Base-by-base conservation (phyloP, 2,113 vertebrate genomes). In the Semicossyphus pulcher region DNA sequence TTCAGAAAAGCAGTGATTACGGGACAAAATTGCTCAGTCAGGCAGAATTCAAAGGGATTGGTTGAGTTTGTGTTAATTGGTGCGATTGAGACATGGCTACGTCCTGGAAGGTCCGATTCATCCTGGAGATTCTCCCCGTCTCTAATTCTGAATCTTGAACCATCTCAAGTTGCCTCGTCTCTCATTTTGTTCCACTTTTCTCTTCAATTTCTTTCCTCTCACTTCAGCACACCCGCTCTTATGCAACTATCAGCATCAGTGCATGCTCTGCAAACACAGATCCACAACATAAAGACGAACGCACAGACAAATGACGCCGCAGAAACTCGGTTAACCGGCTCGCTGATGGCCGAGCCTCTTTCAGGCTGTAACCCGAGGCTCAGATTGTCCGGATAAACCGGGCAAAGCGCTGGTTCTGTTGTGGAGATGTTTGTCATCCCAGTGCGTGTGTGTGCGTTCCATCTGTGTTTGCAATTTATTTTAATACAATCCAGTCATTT, bases 401-500 rank as follows among this genome's bases (percentile, higher is more conserved):
- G 44, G 37, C 37, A 54, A 44, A 72, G 41, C n/a, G 26, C 39
- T 8, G 62, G 34, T 57, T 31, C 53, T 60, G 62, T 26, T 62
- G 20, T 59, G 47, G 34, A 48, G 39, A 67, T 71, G 72, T 72
- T 72, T 78, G 80, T 76, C 66, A 73, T 54, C 49, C 45, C 53
- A 42, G 59, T 53, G 59, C 23, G 7, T 58, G 45, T 32, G 52
- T 36, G 34, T 39, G 28, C 20, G 26, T 41, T 59, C 74, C 73
- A 71, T 83, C 70, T 83, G 71, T 79, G 77, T 86, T 85, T 83
- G 63, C 77, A 66, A 25, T 83, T 83, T 68, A 69, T 70, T 69
- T 58, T 62, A 83, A 83, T 61, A 49, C 60, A 65, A 45, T 76
- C 76, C 74, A 79, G 68, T 41, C 42, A 20, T 71, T 76, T 39